Evolutionary conservation across 2,888 invertebrate species (phyloP), one percentile per base, ranked within the genome.

Genomic region (Parapristionchus giblindavisi): DNA sequence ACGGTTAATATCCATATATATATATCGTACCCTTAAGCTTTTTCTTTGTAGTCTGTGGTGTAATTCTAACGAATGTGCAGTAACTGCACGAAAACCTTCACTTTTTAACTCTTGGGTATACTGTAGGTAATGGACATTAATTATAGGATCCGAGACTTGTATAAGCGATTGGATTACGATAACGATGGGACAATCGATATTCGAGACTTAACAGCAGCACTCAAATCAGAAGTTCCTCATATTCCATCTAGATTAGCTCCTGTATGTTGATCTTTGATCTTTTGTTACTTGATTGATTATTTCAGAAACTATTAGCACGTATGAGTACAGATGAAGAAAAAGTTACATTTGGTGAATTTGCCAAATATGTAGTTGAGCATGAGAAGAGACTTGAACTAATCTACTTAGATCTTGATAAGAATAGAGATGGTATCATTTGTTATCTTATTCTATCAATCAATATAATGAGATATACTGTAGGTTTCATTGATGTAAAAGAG

Each of bases 351-450:
- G 75, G 76, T 3, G 98, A 98, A 89, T 98, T 99, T 89, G 93
- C 97, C 84, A 93, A 93, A 88, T 98, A 97, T 89, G 94, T 97
- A 27, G 91, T 93, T 71, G 96, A 96, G 88, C 97, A 98, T 89
- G 98, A 99, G 89, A 95, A 96, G 89, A 94, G 95, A 88, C 91
- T 99, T 71, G 92, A 93, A 75, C 90, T 96, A 68, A 94, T 96
- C 88, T 99, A 99, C 90, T 93, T 94, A 66, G 93, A 95, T 88
- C 91, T 99, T 85, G 99, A 99, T 90, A 93, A 93, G 89, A 98
- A 98, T 90, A 92, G 92, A 90, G 98, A 99, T 92, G 99, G 98
- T 95, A 90, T n/a, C n/a, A n/a, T n/a, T n/a, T n/a, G n/a, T n/a
- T n/a, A n/a, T n/a, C n/a, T n/a, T n/a, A n/a, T n/a, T n/a, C n/a